A percentile compares a stretch with the other conserved stretches of the same genome.
phyloP scores from a whole-genome alignment of 2,888 invertebrate genomes.

The Mythimna lalbum region DNA sequence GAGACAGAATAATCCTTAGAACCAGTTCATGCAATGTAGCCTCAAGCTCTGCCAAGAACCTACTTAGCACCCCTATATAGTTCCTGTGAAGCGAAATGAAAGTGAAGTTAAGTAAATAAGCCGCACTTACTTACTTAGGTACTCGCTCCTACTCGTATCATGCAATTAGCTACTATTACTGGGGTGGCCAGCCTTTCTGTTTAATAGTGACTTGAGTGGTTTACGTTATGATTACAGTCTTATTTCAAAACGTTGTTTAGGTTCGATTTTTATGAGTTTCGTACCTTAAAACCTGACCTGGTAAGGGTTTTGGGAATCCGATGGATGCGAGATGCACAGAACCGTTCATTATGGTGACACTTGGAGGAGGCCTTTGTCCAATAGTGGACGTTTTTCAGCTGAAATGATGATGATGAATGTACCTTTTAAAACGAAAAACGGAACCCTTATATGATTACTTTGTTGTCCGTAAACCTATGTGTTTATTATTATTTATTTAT shows the following conservation, averaged over 20 bases:
- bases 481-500: no score
- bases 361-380: no score
- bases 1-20: conserved; percentile 6
- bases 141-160: not conserved
- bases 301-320: no score
- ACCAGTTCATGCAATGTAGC: conserved; percentile 10
- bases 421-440: no score
- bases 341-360: no score
- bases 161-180: conserved; percentile 26
- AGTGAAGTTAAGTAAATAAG: conserved; percentile 45
- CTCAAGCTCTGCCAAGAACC: conserved; percentile 21
- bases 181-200: not conserved
- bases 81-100: conserved; percentile 30
- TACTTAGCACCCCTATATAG: conserved; percentile 21
- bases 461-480: no score
- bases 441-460: no score
- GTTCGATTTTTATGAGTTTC: not conserved
- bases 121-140: conserved; percentile 33
- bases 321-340: no score
- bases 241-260: not conserved
- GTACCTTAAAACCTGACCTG: no score
- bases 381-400: no score
- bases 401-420: no score
- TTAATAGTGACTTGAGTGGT: not conserved
- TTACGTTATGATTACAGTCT: not conserved